Evolutionary conservation across 2,797 vertebrate species (phyloP).

Genomic region (Stomatorhinus walkeri): DNA sequence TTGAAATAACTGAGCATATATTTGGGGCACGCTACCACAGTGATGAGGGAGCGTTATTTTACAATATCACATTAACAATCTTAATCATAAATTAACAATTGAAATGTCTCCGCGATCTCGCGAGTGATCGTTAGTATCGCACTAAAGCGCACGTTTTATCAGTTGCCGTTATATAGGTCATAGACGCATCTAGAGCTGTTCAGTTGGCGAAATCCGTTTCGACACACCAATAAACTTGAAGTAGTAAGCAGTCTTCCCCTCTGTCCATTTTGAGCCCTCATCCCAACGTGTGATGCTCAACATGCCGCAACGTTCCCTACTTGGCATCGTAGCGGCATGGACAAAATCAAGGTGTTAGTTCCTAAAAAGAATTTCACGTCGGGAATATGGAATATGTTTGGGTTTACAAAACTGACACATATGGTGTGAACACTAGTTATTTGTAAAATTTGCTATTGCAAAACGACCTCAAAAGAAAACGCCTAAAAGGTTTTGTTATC

Average conservation of each 20-base stretch:
- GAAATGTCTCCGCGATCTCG: background rate
- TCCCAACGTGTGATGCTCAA: background rate
- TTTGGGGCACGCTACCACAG: background rate
- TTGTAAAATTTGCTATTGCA: background rate
- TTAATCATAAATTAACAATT: background rate
- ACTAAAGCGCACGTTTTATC: background rate
- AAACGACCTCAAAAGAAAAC: background rate
- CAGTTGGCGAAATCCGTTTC: background rate
- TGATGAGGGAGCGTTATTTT: background rate
- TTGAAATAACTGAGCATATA: background rate
- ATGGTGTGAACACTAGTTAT: background rate
- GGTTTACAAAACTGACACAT: background rate
- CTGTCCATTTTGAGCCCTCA: background rate
- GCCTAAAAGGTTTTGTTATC: background rate
- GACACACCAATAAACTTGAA: background rate
- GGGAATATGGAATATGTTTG: background rate
- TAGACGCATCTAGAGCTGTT: background rate
- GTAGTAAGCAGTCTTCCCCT: background rate
- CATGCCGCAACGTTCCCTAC: background rate
- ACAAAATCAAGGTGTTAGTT: background rate
- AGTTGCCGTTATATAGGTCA: background rate
- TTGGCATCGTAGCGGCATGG: background rate
- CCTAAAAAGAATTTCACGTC: background rate
- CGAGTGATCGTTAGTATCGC: background rate
- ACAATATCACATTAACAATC: background rate